Evolutionary conservation across 2,888 invertebrate species (phyloP), one percentile per base, ranked within the genome.

Genomic region (Acrobasis suavella): DNA sequence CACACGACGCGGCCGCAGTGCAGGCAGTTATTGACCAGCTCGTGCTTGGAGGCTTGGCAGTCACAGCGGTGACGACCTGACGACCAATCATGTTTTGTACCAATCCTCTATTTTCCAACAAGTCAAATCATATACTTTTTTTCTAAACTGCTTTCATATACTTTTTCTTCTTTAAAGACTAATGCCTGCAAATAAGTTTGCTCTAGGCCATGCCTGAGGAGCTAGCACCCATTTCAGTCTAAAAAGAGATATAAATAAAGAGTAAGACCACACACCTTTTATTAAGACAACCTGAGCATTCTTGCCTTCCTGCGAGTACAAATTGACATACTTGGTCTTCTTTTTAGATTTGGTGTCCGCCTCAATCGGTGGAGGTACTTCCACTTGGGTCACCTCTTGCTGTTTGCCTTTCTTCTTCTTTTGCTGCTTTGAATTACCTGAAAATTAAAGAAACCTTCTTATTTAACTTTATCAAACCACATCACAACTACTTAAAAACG

Each of bases 1-100:
- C 99, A 99, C 7, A 99, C 96, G 66, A 99, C 96, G 63, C 98
- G 94, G 0, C 99, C 99, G 87, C 99, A 99, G 66, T 95, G 94
- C 12, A 96, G 82, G 78, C 99, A 99, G 86, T 99, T 99, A 81
- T 97, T 98, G 64, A 99, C 93, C 56, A 99, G 92, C 62, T 94
- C 94, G 83, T 99, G 99, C 76, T 96, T 96, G 5, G 95, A 94
- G 0, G 99, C 99, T 85, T 99, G 97, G 80, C 99, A 99, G 64
- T 97, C 95, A 85, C 99, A 99, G 59, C 92, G 92, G 76, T 96
- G 96, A 49, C 99, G 94, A 12, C 98, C 98, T 95, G 73, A 7
- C 81, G 78, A 69, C 63, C 63, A 65, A 42, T 42, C 12, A 32
- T 32, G 32, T 32, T 32, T 32, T 32, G 22, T 22, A n/a, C n/a